Percentiles rank a stretch among this genome's conserved stretches.
Conservation (phyloP, 2,113 vertebrate genomes). For the Onychostoma macrolepis region DNA sequence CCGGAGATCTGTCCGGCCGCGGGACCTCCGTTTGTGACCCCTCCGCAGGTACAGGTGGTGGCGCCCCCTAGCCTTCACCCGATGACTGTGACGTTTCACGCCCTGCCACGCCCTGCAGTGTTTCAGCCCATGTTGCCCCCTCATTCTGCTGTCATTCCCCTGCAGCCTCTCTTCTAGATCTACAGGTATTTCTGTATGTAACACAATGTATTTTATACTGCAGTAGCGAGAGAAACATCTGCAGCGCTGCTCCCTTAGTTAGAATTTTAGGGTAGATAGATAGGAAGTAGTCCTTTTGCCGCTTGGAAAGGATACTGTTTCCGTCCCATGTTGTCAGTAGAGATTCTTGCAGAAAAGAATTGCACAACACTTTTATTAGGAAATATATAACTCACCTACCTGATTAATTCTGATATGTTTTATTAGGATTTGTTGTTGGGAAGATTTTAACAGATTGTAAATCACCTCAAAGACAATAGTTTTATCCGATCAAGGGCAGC, state of each 20-base stretch:
- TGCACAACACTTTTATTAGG: neutral
- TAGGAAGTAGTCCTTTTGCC: neutral
- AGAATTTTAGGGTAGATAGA: slow-evolving; percentile 2
- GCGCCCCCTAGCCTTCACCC: slow-evolving; percentile 75
- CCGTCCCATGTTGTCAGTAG: slow-evolving; percentile 29
- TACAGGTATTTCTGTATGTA: slow-evolving; percentile 22
- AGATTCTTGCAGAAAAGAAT: slow-evolving; percentile 11
- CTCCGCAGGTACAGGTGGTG: slow-evolving; percentile 77
- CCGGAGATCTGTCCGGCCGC: slow-evolving; percentile 71
- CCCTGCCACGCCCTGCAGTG: slow-evolving; percentile 73
- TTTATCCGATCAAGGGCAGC: neutral
- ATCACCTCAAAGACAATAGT: neutral
- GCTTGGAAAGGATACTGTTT: slow-evolving; percentile 23
- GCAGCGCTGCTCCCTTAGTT: neutral
- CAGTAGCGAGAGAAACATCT: slow-evolving; percentile 2
- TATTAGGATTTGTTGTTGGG: neutral
- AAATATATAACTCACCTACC: slow-evolving; percentile 21
- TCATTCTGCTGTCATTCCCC: slow-evolving; percentile 77
- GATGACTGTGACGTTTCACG: slow-evolving; percentile 74
- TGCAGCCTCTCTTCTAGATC: slow-evolving; percentile 82
- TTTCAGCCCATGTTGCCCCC: slow-evolving; percentile 80
- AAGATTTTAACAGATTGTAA: neutral
- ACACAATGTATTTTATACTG: slow-evolving; percentile 24
- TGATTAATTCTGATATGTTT: neutral
- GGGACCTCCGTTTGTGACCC: slow-evolving; percentile 69